Percentiles rank a stretch among this genome's conserved stretches.
Conservation (phyloP, 1,140 invertebrate genomes). For the Tetranychus cinnabarinus region DNA sequence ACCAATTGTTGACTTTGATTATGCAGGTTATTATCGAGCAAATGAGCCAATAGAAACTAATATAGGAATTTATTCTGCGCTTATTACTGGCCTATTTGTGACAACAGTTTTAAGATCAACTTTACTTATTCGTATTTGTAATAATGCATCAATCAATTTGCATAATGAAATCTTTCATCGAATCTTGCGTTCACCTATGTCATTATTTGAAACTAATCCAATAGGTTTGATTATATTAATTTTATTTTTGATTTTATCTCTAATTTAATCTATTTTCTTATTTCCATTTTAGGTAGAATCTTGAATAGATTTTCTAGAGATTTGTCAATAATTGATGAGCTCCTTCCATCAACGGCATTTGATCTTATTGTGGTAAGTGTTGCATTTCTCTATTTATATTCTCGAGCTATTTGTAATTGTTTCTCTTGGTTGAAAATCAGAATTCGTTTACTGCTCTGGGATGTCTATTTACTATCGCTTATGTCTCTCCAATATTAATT, state of each 20-base stretch:
- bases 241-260: slow-evolving; percentile 52
- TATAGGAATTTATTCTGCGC: slow-evolving; percentile 16
- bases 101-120: slow-evolving; percentile 29
- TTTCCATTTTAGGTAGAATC: slow-evolving; percentile 12
- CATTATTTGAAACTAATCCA: slow-evolving; percentile 68
- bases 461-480: neutral
- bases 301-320: slow-evolving; percentile 12
- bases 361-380: slow-evolving; percentile 47
- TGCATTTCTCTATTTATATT: neutral
- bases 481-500: neutral
- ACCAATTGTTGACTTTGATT: too few species aligned
- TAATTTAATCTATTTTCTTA: slow-evolving; percentile 39
- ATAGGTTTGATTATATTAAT: slow-evolving; percentile 23
- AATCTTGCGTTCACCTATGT: slow-evolving; percentile 51
- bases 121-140: slow-evolving; percentile 47
- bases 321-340: slow-evolving; percentile 13
- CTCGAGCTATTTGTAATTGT: neutral
- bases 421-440: neutral
- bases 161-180: slow-evolving; percentile 61
- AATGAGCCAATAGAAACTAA: slow-evolving; percentile 9
- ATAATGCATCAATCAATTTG: slow-evolving; percentile 44
- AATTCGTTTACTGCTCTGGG: neutral
- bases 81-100: slow-evolving; percentile 20
- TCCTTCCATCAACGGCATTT: slow-evolving; percentile 41
- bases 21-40: too few species aligned